A percentile compares a stretch with the other conserved stretches of the same genome.
Conservation (phyloP, 2,113 vertebrate genomes). For the Xyrauchen texanus region DNA sequence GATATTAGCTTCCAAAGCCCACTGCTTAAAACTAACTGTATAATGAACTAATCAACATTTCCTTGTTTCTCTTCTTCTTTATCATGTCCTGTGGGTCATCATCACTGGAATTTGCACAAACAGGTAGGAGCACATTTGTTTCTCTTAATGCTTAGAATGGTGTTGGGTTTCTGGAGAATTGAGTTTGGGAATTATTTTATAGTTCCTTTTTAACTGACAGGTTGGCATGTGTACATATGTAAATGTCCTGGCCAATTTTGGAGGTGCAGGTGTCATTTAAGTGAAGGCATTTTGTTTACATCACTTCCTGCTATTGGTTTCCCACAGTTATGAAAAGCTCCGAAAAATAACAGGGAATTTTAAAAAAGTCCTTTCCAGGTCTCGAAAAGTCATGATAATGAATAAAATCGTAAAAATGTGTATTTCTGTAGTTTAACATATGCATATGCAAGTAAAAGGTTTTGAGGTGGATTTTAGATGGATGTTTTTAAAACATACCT, state of each 20-base stretch:
- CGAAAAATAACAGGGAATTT: too few species aligned
- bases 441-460: too few species aligned
- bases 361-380: too few species aligned
- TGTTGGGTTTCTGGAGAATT: neutral
- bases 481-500: too few species aligned
- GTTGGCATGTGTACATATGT: neutral
- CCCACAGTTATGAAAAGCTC: too few species aligned
- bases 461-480: too few species aligned
- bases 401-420: too few species aligned
- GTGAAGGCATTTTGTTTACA: neutral
- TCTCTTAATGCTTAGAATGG: neutral
- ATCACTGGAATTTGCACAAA: slow-evolving; percentile 26
- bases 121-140: slow-evolving; percentile 64
- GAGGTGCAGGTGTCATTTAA: neutral
- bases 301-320: neutral
- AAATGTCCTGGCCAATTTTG: neutral
- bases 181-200: neutral
- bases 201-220: neutral
- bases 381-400: too few species aligned
- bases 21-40: slow-evolving; percentile 47
- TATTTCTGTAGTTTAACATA: too few species aligned
- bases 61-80: slow-evolving; percentile 52
- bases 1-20: slow-evolving; percentile 37
- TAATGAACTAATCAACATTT: slow-evolving; percentile 59
- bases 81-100: slow-evolving; percentile 34